Evolutionary conservation across 2,888 invertebrate species (phyloP), one percentile per base, ranked within the genome.

Genomic region (Electrophaes corylata): DNA sequence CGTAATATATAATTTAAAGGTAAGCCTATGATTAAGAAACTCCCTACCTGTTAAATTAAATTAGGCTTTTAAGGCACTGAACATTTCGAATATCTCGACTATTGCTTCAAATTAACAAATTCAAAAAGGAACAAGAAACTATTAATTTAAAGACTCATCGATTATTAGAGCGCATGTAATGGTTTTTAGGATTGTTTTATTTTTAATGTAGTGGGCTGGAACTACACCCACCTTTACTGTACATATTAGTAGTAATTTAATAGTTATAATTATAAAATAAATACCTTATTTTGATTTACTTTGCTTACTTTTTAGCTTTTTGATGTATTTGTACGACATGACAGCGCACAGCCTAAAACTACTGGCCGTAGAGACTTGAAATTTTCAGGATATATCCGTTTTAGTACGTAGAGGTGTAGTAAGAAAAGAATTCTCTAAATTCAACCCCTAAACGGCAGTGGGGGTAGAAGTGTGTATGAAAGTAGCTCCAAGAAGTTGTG

Each of bases 11-110:
- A 90, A 91, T 91, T 91, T 91, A 83, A 78, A 76, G 73, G 84
- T 84, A 85, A 83, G 79, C 84, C 91, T 91, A 87, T 91, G 84
- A 91, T 91, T 91, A 91, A 87, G 86, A 81, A 81, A 84, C 87
- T 87, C 91, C 91, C 90, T 90, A 89, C 91, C 91, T 90, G 85
- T 91, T 90, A 90, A 91, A 91, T 91, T 91, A 91, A 91, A 91
- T 91, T 91, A 91, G 88, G 85, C 86, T 85, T 88, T 88, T 90
- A 29, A 86, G 84, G 87, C 83, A 84, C 82, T 82, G 73, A 18
- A 71, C 62, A 49, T 48, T 43, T 43, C 64, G 54, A 83, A 86
- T 87, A 86, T 83, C 83, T 56, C 62, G 57, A 65, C 70, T 79
- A 81, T 77, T 78, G 75, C 75, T 66, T 76, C 70, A 75, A 78